Base-by-base conservation (phyloP, 2,797 vertebrate species). In the Epinephelus coioides region DNA sequence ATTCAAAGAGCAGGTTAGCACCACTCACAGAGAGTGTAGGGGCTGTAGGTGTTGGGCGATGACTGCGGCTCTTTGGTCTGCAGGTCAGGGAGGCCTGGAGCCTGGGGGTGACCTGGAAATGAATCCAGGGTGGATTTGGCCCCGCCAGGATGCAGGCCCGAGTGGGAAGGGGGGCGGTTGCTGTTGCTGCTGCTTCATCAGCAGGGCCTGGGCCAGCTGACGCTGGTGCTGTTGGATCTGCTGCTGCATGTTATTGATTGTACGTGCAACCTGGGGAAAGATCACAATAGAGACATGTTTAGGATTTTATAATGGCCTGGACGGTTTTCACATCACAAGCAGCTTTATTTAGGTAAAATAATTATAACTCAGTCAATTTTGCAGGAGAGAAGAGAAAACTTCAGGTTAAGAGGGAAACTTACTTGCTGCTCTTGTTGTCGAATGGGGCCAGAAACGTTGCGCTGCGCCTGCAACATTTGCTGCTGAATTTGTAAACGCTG, bases 241-340 rank as follows among this genome's bases (percentile, higher is more conserved):
- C 96, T 99, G 98, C 97, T 99, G 98, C 97, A 99, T 99, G 97
- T 98, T 99, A 95, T 97, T 98, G 98, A 99, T 99, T 99, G 98
- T 99, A 97, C 98, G 98, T 96, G 98, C 98, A 95, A 99, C 98
- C 98, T 99, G 95, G 53, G 14, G 64, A 6, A 4, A 94, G 90
- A 96, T 56, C 59, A 69, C 7, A 71, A 67, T 1, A 6, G 14
- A 76, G 25, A 61, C 38, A 68, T 13, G 18, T 21, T 85, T 21
- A 78, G 15, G 1, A 63, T 62, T 13, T 3, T 43, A 25, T 13
- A 71, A 44, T 30, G 17, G 17, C 12, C 14, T 4, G 2, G 14
- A 34, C 9, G 19, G 18, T 30, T 21, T 59, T 19, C 27, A 17
- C 3, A 57, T 38, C 14, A 30, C 12, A 50, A 1, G 49, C 3